These are phyloP conservation scores for Cheilosia variabilis DNA, from an alignment of 2,888 invertebrate species.

Conservation along the genomic window DNA sequence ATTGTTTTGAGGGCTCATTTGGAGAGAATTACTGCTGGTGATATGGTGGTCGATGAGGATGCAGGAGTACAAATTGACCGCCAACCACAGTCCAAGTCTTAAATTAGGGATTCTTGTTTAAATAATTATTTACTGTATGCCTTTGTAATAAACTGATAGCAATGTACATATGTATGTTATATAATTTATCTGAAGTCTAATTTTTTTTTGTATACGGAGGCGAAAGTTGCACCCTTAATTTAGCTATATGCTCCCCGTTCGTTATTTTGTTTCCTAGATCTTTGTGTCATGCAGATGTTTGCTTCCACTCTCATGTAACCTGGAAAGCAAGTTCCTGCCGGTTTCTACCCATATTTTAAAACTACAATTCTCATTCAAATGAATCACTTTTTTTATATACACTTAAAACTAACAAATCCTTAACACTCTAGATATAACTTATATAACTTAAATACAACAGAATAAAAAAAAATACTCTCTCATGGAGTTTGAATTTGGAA, in stretches of 20 bases:
- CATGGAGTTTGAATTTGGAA: constrained; percentile 49
- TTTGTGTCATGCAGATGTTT: too few relatives aligned
- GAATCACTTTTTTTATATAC: constrained; percentile 38
- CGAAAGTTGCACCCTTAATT: too few relatives aligned
- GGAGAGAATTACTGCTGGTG: constrained; percentile 78
- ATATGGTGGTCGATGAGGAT: constrained; percentile 52
- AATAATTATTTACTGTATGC: constrained; percentile 22
- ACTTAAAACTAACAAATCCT: constrained; percentile 20
- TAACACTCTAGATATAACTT: constrained; percentile 9
- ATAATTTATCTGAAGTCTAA: too few relatives aligned
- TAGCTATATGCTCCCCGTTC: too few relatives aligned
- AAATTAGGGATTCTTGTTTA: background rate
- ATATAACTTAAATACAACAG: constrained; percentile 13
- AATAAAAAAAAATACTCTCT: constrained; percentile 15
- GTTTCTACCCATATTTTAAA: background rate
- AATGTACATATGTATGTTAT: background rate
- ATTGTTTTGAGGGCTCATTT: constrained; percentile 86
- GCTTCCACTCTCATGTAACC: too few relatives aligned
- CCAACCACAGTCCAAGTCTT: background rate
- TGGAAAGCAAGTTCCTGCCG: too few relatives aligned
- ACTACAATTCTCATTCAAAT: background rate
- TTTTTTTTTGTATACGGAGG: too few relatives aligned
- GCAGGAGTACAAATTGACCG: background rate
- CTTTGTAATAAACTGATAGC: constrained; percentile 32
- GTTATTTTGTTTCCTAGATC: too few relatives aligned